Conservation (phyloP, 2,113 vertebrate species). For the Craseonycteris thonglongyai region DNA sequence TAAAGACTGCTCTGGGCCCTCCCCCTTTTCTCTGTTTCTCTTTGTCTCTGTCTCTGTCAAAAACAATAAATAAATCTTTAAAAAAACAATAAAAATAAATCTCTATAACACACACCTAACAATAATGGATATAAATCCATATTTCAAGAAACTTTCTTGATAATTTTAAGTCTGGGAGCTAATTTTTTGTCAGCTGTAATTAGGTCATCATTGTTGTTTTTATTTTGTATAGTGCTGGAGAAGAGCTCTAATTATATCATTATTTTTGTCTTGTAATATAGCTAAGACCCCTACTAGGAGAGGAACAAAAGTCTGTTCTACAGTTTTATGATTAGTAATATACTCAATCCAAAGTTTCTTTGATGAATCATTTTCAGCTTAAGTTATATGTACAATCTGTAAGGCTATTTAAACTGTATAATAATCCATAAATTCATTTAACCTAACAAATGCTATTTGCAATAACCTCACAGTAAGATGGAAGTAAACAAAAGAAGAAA, state of each 20-base stretch:
- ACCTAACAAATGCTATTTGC: not conserved
- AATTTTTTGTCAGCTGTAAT: not conserved
- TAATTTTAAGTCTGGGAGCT: not conserved
- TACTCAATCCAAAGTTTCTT: not conserved
- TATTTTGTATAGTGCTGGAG: not conserved
- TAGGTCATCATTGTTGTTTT: not conserved
- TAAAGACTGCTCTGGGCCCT: no score
- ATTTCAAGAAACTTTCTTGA: conserved; percentile 6
- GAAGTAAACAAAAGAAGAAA: not conserved
- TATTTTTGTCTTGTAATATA: not conserved
- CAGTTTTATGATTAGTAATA: not conserved
- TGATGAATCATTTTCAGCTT: not conserved
- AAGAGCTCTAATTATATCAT: not conserved
- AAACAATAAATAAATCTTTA: no score
- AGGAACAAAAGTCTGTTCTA: not conserved
- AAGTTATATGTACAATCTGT: not conserved
- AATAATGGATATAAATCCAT: not conserved
- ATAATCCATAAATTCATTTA: not conserved
- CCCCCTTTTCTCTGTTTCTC: no score
- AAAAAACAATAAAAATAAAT: no score
- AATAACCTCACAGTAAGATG: not conserved
- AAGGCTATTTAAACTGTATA: not conserved
- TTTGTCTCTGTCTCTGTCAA: no score
- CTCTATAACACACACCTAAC: not conserved
- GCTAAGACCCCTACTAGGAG: not conserved